Percentiles rank a stretch among this genome's conserved stretches.
These are phyloP conservation scores for Thyatira batis DNA, from an alignment of 2,888 invertebrate genomes.

Conservation along the genomic window DNA sequence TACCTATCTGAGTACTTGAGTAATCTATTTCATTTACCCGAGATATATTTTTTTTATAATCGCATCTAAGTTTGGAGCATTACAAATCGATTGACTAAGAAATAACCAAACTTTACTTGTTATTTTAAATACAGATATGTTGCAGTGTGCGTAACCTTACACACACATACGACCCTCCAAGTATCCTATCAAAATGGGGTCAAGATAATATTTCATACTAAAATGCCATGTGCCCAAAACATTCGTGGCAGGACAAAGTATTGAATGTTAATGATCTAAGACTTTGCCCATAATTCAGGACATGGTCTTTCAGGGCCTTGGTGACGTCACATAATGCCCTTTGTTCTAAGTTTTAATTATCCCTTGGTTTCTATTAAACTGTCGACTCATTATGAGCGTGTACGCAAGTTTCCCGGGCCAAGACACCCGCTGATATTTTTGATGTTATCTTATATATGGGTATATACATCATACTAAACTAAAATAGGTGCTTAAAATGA, in stretches of 20 bases:
- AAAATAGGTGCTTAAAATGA: no score
- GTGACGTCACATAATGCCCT: conserved; percentile 14
- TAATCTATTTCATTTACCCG: no score
- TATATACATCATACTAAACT: neutral
- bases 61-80: no score
- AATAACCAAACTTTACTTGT: no score
- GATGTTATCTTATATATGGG: no score
- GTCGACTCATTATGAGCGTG: neutral
- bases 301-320: conserved; percentile 1
- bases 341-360: conserved; percentile 22
- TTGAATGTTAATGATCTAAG: conserved; percentile 10
- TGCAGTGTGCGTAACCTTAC: no score
- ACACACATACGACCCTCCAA: no score
- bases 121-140: no score
- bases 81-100: no score
- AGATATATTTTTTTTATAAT: no score
- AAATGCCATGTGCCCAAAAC: neutral
- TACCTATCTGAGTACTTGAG: no score
- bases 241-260: conserved; percentile 5
- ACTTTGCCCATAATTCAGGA: conserved; percentile 5
- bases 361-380: neutral
- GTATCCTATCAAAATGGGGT: no score
- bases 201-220: neutral
- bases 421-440: neutral
- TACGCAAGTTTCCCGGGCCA: neutral